These are phyloP conservation scores for Apantesis nais DNA, from an alignment of 2,888 invertebrate species.

Conservation along the genomic window DNA sequence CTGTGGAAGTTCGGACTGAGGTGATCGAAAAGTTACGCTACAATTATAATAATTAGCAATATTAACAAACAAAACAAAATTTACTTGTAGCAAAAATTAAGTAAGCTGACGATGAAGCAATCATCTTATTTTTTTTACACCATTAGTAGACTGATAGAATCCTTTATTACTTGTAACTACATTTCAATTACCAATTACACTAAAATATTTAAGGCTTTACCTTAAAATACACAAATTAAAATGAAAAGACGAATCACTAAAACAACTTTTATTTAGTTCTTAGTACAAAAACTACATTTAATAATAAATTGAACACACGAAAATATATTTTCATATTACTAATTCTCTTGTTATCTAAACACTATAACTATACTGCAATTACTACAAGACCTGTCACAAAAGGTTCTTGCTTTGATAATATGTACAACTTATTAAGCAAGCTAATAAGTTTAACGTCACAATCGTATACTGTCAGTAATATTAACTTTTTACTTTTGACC, in stretches of 20 bases:
- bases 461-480: background rate
- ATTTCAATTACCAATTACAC: background rate
- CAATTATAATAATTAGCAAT: no score
- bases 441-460: background rate
- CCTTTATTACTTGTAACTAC: no score
- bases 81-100: no score
- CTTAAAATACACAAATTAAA: background rate
- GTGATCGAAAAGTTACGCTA: no score
- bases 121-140: background rate
- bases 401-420: background rate
- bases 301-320: background rate
- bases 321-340: background rate
- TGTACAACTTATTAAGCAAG: rapidly evolving
- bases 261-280: background rate
- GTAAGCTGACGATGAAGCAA: no score
- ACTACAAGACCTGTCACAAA: background rate
- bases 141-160: no score
- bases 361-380: background rate
- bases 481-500: background rate
- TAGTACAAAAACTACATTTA: background rate
- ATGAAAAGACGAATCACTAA: background rate
- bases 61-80: no score
- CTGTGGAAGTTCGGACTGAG: no score
- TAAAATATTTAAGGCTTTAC: background rate
- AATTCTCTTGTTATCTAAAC: background rate